phyloP scores from a whole-genome alignment of 2,888 invertebrate genomes.

The Cephus sareptanus region DNA sequence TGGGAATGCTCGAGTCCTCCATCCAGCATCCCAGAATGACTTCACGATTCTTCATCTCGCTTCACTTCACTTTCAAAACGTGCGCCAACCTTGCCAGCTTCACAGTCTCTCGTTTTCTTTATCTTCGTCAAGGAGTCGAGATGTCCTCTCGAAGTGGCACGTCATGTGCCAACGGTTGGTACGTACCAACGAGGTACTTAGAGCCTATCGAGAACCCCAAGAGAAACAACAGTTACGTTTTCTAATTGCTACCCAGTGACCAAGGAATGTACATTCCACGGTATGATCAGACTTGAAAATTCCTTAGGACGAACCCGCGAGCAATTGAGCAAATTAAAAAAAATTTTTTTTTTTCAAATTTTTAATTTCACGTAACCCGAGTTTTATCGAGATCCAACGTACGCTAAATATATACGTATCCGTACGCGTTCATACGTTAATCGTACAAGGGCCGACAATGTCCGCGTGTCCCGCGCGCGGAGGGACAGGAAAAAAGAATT shows the following conservation, averaged over 20 bases:
- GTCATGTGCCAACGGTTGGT: background rate
- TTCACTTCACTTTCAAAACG: conserved; percentile 2
- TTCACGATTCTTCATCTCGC: background rate
- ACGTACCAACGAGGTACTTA: background rate
- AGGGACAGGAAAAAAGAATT: conserved; percentile 44
- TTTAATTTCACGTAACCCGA: too few species aligned
- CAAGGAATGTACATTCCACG: too few species aligned
- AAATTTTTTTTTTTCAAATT: too few species aligned
- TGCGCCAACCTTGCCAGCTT: background rate
- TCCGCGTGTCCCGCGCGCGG: conserved; percentile 33
- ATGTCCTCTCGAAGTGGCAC: background rate
- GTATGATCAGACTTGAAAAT: too few species aligned
- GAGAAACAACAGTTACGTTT: too few species aligned
- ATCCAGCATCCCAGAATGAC: background rate
- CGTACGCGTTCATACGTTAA: too few species aligned
- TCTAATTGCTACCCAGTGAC: too few species aligned
- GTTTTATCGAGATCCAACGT: too few species aligned
- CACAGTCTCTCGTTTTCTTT: background rate
- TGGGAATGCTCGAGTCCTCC: too few species aligned
- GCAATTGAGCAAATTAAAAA: background rate
- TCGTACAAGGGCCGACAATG: conserved; percentile 35
- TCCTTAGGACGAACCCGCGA: conserved; percentile 13
- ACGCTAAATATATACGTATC: too few species aligned
- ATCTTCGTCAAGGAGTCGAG: background rate
- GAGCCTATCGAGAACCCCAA: too few species aligned